Evolutionary conservation across 2,888 invertebrate species (phyloP).

Genomic region (Schizotus pectinicornis): DNA sequence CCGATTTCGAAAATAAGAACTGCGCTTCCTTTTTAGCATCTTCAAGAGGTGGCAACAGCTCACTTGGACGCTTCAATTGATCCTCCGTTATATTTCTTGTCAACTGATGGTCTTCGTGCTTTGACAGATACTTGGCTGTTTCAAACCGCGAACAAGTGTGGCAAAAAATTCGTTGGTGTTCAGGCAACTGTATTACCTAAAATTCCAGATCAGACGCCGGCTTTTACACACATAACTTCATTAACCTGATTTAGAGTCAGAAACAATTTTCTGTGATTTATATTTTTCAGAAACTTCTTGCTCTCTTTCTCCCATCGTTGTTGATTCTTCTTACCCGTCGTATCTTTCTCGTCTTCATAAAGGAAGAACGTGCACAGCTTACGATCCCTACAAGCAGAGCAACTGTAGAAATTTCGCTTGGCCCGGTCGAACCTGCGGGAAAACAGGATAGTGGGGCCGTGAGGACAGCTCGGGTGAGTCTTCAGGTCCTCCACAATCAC

Average conservation of each 20-base stretch:
- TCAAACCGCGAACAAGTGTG: conserved; percentile 68
- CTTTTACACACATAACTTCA: conserved; percentile 9
- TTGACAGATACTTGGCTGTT: conserved; percentile 44
- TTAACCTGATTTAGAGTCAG: conserved; percentile 62
- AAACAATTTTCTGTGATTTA: conserved; percentile 64
- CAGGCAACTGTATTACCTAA: conserved; percentile 59
- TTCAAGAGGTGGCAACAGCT: conserved; percentile 71
- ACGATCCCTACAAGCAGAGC: conserved; percentile 82
- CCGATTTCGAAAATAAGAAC: conserved; percentile 78
- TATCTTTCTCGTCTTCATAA: conserved; percentile 60
- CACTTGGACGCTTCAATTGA: conserved; percentile 68
- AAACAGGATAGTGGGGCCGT: conserved; percentile 80
- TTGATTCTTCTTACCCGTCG: conserved; percentile 52
- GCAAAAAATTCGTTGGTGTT: conserved; percentile 67
- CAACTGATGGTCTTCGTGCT: conserved; percentile 66
- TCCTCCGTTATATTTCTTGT: conserved; percentile 63
- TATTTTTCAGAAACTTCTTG: conserved; percentile 57
- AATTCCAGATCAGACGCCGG: conserved; percentile 26
- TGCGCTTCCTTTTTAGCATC: conserved; percentile 86
- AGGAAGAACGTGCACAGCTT: conserved; percentile 78
- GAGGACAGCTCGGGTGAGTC: conserved; percentile 73
- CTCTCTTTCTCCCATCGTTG: conserved; percentile 62
- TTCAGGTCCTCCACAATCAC: conserved; percentile 65
- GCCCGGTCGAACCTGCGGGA: conserved; percentile 54
- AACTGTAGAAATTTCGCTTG: conserved; percentile 74